Evolutionary conservation across 2,113 vertebrate genomes (phyloP), one percentile per base, ranked within the genome.

Genomic region (Trogon surrucura): DNA sequence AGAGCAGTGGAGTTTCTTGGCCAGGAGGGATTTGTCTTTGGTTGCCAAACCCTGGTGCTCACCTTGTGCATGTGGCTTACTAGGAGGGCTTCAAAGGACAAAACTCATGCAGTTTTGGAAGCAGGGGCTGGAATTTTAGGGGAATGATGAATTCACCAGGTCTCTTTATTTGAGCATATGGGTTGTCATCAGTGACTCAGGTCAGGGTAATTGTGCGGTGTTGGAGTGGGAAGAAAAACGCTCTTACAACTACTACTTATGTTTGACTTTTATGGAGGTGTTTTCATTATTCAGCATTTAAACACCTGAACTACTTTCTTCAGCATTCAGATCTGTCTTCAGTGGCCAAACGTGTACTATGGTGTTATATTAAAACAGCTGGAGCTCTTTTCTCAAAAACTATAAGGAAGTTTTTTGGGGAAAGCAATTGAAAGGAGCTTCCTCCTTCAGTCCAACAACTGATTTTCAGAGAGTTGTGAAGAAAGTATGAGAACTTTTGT

Each of bases 181-280:
- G 1, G 8, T 80, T 87, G 79, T 88, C 61, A 85, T 58, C 16
- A 54, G 65, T 91, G 79, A 79, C 27, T 62, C 47, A 29, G 38
- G 54, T 73, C 45, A 58, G 54, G 3, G 13, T 61, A 70, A n/a
- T 93, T 81, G 50, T 1, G 44, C 41, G 73, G 17, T 85, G 38
- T 27, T 82, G 48, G 71, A 81, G 38, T 82, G 44, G 16, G 45
- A 18, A 18, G 32, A 74, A 80, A 56, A 58, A 89, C 67, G 23
- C 5, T 50, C 19, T 88, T 54, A 34, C 1, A 75, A 74, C 23
- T 32, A 81, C 21, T 22, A 7, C 9, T 64, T 72, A 38, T 0
- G 14, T 65, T 75, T 65, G 85, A 54, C 5, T 2, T 30, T 77
- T 45, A 13, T 0, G 0, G 45, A 57, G 22, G 8, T 69, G 41